phyloP scores from a whole-genome alignment of 1,140 invertebrate genomes.

The Meloidogyne floridensis region DNA sequence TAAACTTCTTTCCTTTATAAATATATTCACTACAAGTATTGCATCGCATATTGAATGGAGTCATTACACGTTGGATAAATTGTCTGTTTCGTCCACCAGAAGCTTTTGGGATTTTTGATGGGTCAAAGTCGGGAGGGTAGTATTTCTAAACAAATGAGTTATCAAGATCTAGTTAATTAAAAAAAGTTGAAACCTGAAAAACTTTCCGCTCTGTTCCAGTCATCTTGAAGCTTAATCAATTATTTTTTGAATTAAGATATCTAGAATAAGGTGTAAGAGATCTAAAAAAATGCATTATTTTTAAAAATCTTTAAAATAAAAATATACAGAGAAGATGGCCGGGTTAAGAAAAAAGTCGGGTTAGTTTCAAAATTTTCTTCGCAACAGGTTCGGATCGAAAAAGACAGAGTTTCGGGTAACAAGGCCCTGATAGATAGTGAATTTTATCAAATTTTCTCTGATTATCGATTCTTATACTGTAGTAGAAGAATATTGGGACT shows the following conservation, averaged over 20 bases:
- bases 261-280: not conserved
- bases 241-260: not conserved
- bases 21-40: conserved; percentile 99
- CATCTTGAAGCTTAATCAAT: conserved; percentile 49
- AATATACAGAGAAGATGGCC: too few species aligned
- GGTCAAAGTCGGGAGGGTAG: conserved; percentile 99
- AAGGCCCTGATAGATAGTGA: too few species aligned
- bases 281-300: too few species aligned
- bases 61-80: conserved; percentile 82
- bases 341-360: too few species aligned
- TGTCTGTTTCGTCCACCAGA: conserved; percentile 92
- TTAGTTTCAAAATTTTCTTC: too few species aligned
- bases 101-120: conserved; percentile 95
- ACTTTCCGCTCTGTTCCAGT: conserved; percentile 66
- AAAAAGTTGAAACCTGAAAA: conserved; percentile 52
- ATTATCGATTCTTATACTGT: too few species aligned
- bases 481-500: too few species aligned
- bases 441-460: too few species aligned
- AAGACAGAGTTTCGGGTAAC: too few species aligned
- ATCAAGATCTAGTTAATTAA: not conserved
- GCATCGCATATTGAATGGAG: conserved; percentile 71
- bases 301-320: too few species aligned
- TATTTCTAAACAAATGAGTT: conserved; percentile 82
- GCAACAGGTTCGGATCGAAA: too few species aligned
- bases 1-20: conserved; percentile 99